Percentiles rank a stretch among this genome's conserved stretches.
Conservation (phyloP, 2,888 invertebrate genomes). For the Trichopria drosophilae region DNA sequence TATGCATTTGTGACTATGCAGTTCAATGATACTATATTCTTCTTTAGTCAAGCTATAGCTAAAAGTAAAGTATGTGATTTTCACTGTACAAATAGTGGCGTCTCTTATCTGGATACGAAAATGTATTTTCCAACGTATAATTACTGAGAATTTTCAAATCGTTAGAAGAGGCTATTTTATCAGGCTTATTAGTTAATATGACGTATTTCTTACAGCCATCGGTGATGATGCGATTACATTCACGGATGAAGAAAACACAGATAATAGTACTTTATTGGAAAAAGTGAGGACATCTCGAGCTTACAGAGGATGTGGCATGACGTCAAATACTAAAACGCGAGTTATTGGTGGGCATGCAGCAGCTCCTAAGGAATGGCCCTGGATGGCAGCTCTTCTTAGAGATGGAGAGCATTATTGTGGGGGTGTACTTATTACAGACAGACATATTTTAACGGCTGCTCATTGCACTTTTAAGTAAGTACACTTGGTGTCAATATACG, state of each 20-base stretch:
- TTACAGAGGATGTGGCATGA: slow-evolving; percentile 63
- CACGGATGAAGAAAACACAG: slow-evolving; percentile 11
- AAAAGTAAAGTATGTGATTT: too few species aligned
- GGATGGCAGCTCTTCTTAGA: slow-evolving; percentile 80
- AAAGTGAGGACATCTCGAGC: slow-evolving; percentile 33
- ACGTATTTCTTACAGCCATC: slow-evolving; percentile 20
- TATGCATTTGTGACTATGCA: too few species aligned
- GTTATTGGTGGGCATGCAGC: slow-evolving; percentile 68
- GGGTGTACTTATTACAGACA: slow-evolving; percentile 77
- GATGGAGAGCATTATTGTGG: slow-evolving; percentile 74
- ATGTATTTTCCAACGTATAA: too few species aligned
- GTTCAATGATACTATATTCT: too few species aligned
- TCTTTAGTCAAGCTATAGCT: too few species aligned
- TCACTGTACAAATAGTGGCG: too few species aligned
- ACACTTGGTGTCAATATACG: too few species aligned
- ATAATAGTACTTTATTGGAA: too few species aligned
- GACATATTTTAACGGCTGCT: slow-evolving; percentile 77
- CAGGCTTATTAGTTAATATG: too few species aligned
- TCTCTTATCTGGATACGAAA: too few species aligned
- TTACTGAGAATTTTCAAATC: too few species aligned
- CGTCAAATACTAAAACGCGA: slow-evolving; percentile 61
- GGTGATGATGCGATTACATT: slow-evolving; percentile 24
- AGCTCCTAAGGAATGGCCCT: slow-evolving; percentile 74
- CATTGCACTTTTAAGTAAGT: slow-evolving; percentile 63
- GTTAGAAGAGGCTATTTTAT: too few species aligned